Evolutionary conservation across 2,888 invertebrate species (phyloP).

Genomic region (Habroteleia sp.): DNA sequence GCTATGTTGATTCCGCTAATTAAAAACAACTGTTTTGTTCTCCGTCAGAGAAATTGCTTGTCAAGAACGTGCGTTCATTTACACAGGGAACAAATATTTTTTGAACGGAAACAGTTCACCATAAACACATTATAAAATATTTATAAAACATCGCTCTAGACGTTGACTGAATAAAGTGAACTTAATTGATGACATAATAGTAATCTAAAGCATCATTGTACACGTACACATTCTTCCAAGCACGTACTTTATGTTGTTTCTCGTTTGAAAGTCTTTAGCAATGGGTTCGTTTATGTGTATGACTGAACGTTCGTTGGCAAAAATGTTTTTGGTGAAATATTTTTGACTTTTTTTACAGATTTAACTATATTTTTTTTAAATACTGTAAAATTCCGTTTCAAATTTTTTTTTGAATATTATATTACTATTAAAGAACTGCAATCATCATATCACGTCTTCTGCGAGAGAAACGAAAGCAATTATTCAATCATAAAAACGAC

Average conservation of each 20-base stretch:
- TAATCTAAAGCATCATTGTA: slow-evolving; percentile 38
- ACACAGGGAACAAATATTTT: slow-evolving; percentile 16
- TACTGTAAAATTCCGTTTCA: too few relatives aligned
- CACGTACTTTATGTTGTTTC: slow-evolving; percentile 46
- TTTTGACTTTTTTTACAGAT: too few relatives aligned
- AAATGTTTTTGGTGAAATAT: too few relatives aligned
- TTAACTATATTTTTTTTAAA: too few relatives aligned
- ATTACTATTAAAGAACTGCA: too few relatives aligned
- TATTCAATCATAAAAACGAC: too few relatives aligned
- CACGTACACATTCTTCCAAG: slow-evolving; percentile 36
- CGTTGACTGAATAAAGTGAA: slow-evolving; percentile 48
- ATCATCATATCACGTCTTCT: too few relatives aligned
- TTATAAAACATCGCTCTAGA: slow-evolving; percentile 35
- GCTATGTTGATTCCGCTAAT: slow-evolving; percentile 2
- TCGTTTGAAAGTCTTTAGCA: slow-evolving; percentile 49
- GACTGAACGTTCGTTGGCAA: slow-evolving; percentile 54
- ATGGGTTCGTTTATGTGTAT: slow-evolving; percentile 35
- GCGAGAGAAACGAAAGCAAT: too few relatives aligned
- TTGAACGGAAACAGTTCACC: slow-evolving; percentile 26
- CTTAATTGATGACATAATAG: slow-evolving; percentile 60
- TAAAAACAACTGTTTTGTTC: slow-evolving; percentile 4
- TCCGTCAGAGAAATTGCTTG: slow-evolving; percentile 4
- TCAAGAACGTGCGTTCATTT: slow-evolving; percentile 6
- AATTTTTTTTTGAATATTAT: too few relatives aligned
- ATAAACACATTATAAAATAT: slow-evolving; percentile 46